Evolutionary conservation across 2,888 invertebrate species (phyloP), one percentile per base, ranked within the genome.

Genomic region (Cetonia aurata): DNA sequence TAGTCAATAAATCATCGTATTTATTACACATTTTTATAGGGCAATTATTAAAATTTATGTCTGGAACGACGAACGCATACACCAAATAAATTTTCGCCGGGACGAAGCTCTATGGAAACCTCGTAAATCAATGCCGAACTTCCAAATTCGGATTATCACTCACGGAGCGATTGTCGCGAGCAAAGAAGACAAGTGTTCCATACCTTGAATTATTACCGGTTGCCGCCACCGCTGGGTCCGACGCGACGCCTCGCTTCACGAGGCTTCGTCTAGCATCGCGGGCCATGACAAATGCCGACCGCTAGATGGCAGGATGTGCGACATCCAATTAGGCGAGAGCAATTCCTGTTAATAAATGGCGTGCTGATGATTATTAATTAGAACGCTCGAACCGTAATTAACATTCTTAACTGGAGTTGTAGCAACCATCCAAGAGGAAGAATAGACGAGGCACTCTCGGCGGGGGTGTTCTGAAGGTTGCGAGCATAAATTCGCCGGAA

Each of bases 361-460:
- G 79, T 80, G 80, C 81, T 82, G 79, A 83, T 83, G 81, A 80
- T 83, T 83, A 82, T 82, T 83, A 83, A 83, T 83, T 83, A 81
- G 80, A 79, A 78, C 77, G 78, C 75, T 73, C 71, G 74, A 76
- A 77, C 76, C 72, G 76, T 77, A 78, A 78, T 79, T 79, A 79
- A 79, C 79, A 79, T 79, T 79, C 79, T 77, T 77, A 75, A 74
- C 74, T 4, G 73, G 71, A 69, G 70, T 60, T 68, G 55, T 60
- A 72, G 70, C 66, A 69, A 72, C 68, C 66, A 73, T 68, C 53
- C 48, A 69, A 73, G 72, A 69, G 72, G 71, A 71, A 69, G 68
- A 67, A 42, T 69, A 70, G 67, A 57, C 55, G 57, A 46, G 37
- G 50, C 41, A 42, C 33, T 19, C 12, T 62, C 53, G 53, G 46